Evolutionary conservation across 2,113 vertebrate genomes (phyloP), one percentile per base, ranked within the genome.

Genomic region (Montifringilla adamsi): DNA sequence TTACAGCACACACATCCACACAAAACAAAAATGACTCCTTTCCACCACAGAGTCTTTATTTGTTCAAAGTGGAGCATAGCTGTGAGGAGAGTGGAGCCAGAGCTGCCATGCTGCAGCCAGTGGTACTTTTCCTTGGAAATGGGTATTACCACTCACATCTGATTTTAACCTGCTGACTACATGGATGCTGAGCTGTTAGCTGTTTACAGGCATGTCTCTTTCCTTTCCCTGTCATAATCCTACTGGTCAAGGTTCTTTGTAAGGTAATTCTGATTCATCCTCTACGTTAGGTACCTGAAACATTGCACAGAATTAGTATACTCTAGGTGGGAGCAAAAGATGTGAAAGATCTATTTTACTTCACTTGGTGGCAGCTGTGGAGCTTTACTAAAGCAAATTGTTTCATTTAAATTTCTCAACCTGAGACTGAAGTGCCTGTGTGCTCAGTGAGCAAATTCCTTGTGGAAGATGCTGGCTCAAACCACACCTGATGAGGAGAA

Each of bases 141-240:
- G 39, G 30, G 19, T 1, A 0, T 50, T 62, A 5, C 21, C 2
- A 1, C 24, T 68, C 73, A 17, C 30, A 56, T 35, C 30, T 88
- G 46, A 64, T 74, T 53, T 73, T 60, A 87, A 64, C 20, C 39
- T 26, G 6, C 75, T 69, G 67, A 30, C 49, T 80, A 53, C 55
- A 24, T 0, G 0, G 66, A 49, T 5, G 2, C 55, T n/a, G 60
- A 76, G 49, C 24, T 66, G 4, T 44, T 66, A 56, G 53, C n/a
- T 88, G 28, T 62, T 88, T 20, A 30, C 63, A 31, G 1, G 0
- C 0, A 0, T 50, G 47, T 41, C 22, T 66, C 37, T 80, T 69
- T 86, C 10, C 10, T 88, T 90, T 88, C 37, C 59, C 24, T 53
- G 7, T 72, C 85, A 8, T n/a, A 79, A 76, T 27, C 41, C 78